Base-by-base conservation (phyloP, 2,113 vertebrate genomes). In the Scartelaos histophorus region DNA sequence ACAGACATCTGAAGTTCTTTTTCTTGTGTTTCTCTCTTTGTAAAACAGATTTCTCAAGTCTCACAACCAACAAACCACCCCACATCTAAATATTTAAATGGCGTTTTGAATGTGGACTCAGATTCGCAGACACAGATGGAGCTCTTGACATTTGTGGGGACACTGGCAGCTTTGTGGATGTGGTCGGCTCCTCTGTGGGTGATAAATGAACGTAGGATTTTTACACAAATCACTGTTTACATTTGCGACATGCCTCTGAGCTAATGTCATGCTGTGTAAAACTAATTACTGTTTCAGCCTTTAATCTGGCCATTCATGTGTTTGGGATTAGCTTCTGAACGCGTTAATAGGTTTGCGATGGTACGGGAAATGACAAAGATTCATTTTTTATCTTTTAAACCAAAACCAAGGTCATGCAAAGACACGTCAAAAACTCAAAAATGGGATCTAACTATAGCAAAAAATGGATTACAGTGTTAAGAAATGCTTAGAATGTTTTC, bases 231-330 rank as follows among this genome's bases (percentile, higher is more conserved):
- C 22, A 29, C 57, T 60, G 24, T 60, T 60, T 60, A 60, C 24
- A 60, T 60, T 60, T 60, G 54, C 25, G 13, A 11, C 57, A 60
- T 29, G 57, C 24, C 57, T 29, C 25, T 2, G 3, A 25, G 24
- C 12, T 11, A 2, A 60, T 29, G 57, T 13, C 57, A 60, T 60
- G 22, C 13, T 29, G 57, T 29, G 24, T 29, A 60, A 60, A 60
- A 60, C 58, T 61, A 61, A 61, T 29, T 61, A 61, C 58, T 29
- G 24, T 16, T 25, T 61, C 24, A 61, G 24, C 58, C 58, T 34
- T 29, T 61, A 29, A 61, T 61, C 58, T 61, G 58, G 58, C 29
- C 11, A 61, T 61, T 61, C 58, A 61, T 61, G 22, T 58, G 58
- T 61, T 29, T 61, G 25, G 58, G 58, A 61, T 61, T 61, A 61